phyloP scores from a whole-genome alignment of 2,113 vertebrate species.

The Cathartes aura region DNA sequence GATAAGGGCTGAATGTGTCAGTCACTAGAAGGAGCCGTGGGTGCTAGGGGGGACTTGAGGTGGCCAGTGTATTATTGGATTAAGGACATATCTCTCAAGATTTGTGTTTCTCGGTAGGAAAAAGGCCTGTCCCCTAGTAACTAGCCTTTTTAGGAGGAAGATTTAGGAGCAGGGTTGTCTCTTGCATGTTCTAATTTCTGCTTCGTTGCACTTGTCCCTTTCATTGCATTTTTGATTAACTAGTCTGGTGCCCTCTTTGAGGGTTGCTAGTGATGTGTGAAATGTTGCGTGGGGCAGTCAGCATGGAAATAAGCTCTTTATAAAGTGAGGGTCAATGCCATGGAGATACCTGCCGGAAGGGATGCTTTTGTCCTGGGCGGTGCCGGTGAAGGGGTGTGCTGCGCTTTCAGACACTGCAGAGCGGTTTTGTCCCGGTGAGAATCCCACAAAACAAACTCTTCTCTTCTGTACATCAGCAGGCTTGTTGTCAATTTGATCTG shows the following conservation, averaged over 20 bases:
- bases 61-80: background rate
- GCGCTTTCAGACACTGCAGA: rapidly evolving
- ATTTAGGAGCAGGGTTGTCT: background rate
- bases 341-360: rapidly evolving
- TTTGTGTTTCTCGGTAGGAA: background rate
- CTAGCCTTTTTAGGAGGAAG: background rate
- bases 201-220: background rate
- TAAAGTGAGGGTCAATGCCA: rapidly evolving
- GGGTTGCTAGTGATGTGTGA: background rate
- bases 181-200: background rate
- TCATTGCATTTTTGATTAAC: background rate
- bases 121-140: background rate
- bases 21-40: rapidly evolving
- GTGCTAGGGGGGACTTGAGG: background rate
- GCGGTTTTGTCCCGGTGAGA: rapidly evolving
- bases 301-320: background rate
- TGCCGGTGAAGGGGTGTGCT: background rate
- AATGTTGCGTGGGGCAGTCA: background rate
- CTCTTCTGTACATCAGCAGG: background rate
- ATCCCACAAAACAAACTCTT: background rate
- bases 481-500: background rate
- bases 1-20: background rate
- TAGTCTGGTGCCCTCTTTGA: background rate
- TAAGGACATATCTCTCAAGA: rapidly evolving
- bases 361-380: background rate